Base-by-base conservation (phyloP, 2,113 vertebrate genomes). In the Morone chrysops region DNA sequence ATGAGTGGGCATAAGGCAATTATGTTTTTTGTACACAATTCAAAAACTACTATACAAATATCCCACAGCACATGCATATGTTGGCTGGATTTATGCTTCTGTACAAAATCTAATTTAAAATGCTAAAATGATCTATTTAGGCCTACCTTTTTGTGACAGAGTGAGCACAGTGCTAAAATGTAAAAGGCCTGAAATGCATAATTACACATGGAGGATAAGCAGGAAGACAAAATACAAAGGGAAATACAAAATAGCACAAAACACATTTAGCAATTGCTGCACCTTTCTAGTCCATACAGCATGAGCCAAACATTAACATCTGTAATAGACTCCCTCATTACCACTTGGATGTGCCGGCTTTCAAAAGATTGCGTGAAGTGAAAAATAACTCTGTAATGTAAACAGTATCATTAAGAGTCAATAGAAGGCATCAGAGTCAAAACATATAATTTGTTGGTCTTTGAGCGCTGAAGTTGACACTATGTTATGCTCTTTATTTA, bases 151-250 rank as follows among this genome's bases (percentile, higher is more conserved):
- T 47, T 71, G 65, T 78, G 57, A 65, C 48, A 68, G 56, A 38
- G 48, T 61, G 20, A 69, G 57, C 56, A 18, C 31, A 31, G 22
- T 45, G 56, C 45, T 51, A 47, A 82, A 82, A 82, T 80, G 18
- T 59, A 65, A 81, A 81, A 68, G n/a, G 20, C 59, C 67, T 60
- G 47, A 57, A 53, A 81, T 70, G 45, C 79, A 83, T 45, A 83
- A 67, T 85, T 79, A 45, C 63, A 68, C 65, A 57, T 22, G 8
- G 54, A 87, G 68, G 65, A 81, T 57, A 45, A 76, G 80, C 53
- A 71, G 70, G 31, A 63, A 20, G 6, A 75, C 17, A 63, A 70
- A 69, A 70, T 18, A 45, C 60, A 81, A 76, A 81, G 11, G 8
- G 38, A 65, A 70, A 70, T 48, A 67, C 40, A 53, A 80, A 87